Evolutionary conservation across 2,888 invertebrate species (phyloP), one percentile per base, ranked within the genome.

Genomic region (Drosophila helvetica): DNA sequence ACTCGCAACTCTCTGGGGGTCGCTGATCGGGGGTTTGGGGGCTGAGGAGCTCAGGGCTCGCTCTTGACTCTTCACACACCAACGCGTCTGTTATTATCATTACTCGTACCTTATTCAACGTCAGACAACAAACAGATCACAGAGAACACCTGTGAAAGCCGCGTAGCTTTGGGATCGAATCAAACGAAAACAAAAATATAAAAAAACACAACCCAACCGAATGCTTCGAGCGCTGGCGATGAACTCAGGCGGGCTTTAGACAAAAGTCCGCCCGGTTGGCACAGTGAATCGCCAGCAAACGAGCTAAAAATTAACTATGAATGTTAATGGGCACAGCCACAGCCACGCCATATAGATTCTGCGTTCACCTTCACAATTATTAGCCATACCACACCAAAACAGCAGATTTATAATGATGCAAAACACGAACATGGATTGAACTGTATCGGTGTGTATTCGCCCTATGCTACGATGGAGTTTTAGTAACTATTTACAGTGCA

Each of bases 201-300:
- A n/a, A 57, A n/a, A 30, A 33, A 52, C 8, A 60, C 75, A 71
- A 66, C 12, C 47, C 70, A 47, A 56, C 82, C 75, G 82, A 73
- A 33, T 64, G 64, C 65, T 52, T 48, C 76, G 67, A 81, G 51
- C 59, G 82, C 67, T 70, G 56, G 55, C 67, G 77, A 50, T 71
- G 56, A 84, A 81, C 82, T 82, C 80, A 66, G 71, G 66, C 61
- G 72, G 63, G 61, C 51, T 43, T 19, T 53, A 57, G 47, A 79
- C 73, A 73, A 73, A 62, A 73, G 65, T 65, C 47, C 72, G 58
- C 42, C 70, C 65, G 65, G 63, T 77, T 69, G 53, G 62, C 76
- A 77, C 33, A 33, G 15, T 62, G 38, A 18, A 45, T 50, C 33
- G 62, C 73, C 54, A 77, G 69, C 61, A 67, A 58, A 47, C 61